These are phyloP conservation scores for Drosophila lacertosa DNA, from an alignment of 1,140 invertebrate genomes.

Conservation along the genomic window DNA sequence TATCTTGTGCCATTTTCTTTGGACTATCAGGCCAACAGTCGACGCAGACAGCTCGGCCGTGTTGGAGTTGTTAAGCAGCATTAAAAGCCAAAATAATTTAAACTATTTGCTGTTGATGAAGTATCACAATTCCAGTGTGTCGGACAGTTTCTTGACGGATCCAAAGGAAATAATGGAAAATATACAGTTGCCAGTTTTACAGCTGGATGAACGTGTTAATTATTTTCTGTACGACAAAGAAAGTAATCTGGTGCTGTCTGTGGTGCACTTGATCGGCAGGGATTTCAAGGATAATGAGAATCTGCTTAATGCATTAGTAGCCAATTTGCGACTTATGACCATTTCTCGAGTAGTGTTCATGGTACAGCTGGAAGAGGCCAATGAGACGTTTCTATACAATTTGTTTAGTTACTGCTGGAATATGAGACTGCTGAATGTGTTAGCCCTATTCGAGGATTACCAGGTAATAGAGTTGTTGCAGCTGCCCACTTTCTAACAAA, in stretches of 20 bases:
- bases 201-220: conserved; percentile 50
- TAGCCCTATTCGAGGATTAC: conserved; percentile 50
- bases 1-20: conserved; percentile 33
- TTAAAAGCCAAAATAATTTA: conserved; percentile 49
- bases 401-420: conserved; percentile 66
- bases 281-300: conserved; percentile 36
- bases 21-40: conserved; percentile 14
- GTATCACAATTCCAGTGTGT: conserved; percentile 32
- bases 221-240: conserved; percentile 49
- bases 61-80: conserved; percentile 44
- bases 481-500: too few species aligned
- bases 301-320: conserved; percentile 45
- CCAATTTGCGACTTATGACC: conserved; percentile 62
- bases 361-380: conserved; percentile 9
- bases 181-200: conserved; percentile 50
- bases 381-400: conserved; percentile 14
- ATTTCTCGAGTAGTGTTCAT: conserved; percentile 59
- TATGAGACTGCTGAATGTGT: conserved; percentile 62
- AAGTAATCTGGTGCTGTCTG: conserved; percentile 31
- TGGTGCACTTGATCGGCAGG: conserved; percentile 30
- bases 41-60: conserved; percentile 16
- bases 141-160: background rate
- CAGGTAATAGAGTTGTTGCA: conserved; percentile 34
- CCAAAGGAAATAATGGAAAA: conserved; percentile 35
- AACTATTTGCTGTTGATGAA: conserved; percentile 57